Base-by-base conservation (phyloP, 1,140 invertebrate species). In the Samia ricini region DNA sequence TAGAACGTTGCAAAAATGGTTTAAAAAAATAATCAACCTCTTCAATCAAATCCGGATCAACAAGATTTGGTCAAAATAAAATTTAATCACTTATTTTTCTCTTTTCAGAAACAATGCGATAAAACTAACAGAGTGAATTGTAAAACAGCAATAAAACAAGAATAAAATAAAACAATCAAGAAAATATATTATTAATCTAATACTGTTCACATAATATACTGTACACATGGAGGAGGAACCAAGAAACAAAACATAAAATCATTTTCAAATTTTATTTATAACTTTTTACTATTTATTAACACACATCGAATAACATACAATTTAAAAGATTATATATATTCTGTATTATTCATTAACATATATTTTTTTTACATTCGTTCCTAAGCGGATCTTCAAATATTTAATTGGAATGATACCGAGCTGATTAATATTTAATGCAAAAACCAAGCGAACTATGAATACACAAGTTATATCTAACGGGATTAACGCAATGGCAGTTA, bases 241-340 rank as follows among this genome's bases (percentile, higher is more conserved):
- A n/a, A 59, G 15, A 26, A 79, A 83, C 76, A 79, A 80, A 83
- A 85, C 71, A 76, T 78, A 76, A 62, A 68, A 79, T 61, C 75
- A 77, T 68, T 81, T 33, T 79, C 75, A 82, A 86, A 80, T 73
- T 76, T 79, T 82, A 84, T 85, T 59, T 59, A 83, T 85, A 85
- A 85, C 56, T 87, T n/a, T n/a, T 85, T 42, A 42, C 82, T 86
- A 89, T 84, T 79, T 77, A 88, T 88, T 82, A 87, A 82, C 85
- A 81, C 85, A 84, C 85, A 87, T 84, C 79, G 83, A 86, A 81
- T 85, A 86, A 89, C 77, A 86, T 85, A 84, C 76, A 83, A 83
- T 86, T 81, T 80, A 52, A 81, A n/a, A 57, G 72, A 79, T 75
- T 76, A 80, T 58, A 71, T 63, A 72, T 22, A 57, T 20, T 63